A percentile compares a stretch with the other conserved stretches of the same genome.
Evolutionary conservation across 2,888 invertebrate species (phyloP).

Genomic region (Cosmia pyralina): DNA sequence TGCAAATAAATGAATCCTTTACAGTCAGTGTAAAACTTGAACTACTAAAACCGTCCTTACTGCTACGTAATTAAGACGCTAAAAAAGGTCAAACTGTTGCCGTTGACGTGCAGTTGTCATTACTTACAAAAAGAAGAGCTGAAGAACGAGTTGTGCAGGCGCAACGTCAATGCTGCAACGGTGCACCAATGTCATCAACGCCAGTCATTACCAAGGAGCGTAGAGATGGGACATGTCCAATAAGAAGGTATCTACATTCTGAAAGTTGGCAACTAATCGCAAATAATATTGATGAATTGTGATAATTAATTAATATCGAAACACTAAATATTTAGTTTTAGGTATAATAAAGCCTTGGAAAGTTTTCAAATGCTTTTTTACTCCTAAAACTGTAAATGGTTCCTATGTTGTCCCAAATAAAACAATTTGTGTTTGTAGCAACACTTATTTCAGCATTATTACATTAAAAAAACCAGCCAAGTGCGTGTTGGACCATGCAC

Average conservation of each 20-base stretch:
- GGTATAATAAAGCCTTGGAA: neutral
- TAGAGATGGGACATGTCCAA: slow-evolving; percentile 28
- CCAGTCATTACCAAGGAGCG: slow-evolving; percentile 41
- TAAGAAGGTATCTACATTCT: neutral
- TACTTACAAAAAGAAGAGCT: slow-evolving; percentile 36
- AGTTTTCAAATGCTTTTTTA: neutral
- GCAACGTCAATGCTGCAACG: slow-evolving; percentile 31
- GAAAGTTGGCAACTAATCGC: neutral
- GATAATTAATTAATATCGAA: neutral
- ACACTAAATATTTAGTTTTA: neutral
- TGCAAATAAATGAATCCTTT: slow-evolving; percentile 5
- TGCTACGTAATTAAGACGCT: neutral
- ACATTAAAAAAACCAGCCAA: neutral
- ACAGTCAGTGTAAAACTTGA: neutral
- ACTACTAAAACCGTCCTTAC: neutral
- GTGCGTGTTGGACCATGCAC: no score
- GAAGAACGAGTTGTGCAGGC: slow-evolving; percentile 36
- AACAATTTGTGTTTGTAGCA: no score
- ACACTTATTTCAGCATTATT: neutral
- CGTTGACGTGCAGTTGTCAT: neutral
- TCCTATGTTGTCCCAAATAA: no score
- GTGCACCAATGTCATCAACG: slow-evolving; percentile 18
- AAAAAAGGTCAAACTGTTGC: neutral
- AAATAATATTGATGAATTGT: no score
- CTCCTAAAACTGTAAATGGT: neutral